Percentiles rank a stretch among this genome's conserved stretches.
Evolutionary conservation across 2,888 invertebrate species (phyloP).

Genomic region (Tricholauxania praeusta): DNA sequence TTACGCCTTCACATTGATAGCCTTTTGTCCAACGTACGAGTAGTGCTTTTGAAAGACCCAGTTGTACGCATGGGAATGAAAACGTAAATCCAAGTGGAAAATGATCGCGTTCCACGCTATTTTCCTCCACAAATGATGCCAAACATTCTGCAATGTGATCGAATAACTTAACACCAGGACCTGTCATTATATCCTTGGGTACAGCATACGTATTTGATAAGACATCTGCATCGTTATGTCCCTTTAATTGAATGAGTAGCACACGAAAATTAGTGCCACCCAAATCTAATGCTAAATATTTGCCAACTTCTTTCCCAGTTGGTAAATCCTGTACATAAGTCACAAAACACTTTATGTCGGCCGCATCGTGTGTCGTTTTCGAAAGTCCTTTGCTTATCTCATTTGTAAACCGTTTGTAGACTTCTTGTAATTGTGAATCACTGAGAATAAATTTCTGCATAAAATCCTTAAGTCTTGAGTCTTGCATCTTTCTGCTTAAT

Average conservation of each 20-base stretch:
- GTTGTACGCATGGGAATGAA: constrained; percentile 91
- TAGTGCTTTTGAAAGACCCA: constrained; percentile 86
- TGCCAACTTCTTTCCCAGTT: constrained; percentile 92
- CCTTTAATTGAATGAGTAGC: constrained; percentile 83
- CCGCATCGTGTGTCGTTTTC: constrained; percentile 78
- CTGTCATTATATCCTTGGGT: constrained; percentile 92
- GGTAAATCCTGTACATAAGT: constrained; percentile 96
- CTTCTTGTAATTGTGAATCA: constrained; percentile 80
- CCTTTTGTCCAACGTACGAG: constrained; percentile 96
- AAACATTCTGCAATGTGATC: constrained; percentile 96
- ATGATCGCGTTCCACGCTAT: constrained; percentile 75
- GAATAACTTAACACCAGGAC: constrained; percentile 87
- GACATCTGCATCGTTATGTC: constrained; percentile 88
- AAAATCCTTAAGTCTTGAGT: constrained; percentile 55
- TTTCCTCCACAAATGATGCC: constrained; percentile 86
- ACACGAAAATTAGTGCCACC: constrained; percentile 99
- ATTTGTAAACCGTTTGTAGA: constrained; percentile 79
- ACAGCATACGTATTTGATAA: constrained; percentile 96
- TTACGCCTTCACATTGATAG: constrained; percentile 91
- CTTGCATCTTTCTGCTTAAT: constrained; percentile 50
- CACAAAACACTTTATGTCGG: constrained; percentile 92
- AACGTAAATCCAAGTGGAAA: constrained; percentile 96
- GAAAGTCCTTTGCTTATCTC: constrained; percentile 85
- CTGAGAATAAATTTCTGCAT: constrained; percentile 78
- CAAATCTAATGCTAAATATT: constrained; percentile 94